These are phyloP conservation scores for Scleropages formosus DNA, from an alignment of 2,797 vertebrate genomes.

Conservation along the genomic window DNA sequence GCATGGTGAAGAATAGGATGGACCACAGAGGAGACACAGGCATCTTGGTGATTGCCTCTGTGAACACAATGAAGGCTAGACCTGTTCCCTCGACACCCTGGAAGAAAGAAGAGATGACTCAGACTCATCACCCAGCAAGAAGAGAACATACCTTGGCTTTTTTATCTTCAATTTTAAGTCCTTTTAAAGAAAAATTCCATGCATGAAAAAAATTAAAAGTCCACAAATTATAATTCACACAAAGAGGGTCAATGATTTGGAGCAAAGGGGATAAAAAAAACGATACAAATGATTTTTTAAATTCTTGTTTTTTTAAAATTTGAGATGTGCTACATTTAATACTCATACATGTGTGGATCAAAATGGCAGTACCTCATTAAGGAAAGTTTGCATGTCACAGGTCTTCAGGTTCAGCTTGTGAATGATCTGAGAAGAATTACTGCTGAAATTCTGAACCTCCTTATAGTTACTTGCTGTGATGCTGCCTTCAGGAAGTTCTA, in stretches of 20 bases:
- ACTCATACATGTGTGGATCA: neutral
- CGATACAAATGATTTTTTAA: neutral
- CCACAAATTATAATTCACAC: neutral
- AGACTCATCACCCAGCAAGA: neutral
- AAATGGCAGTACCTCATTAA: slow-evolving; percentile 62
- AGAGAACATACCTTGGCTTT: neutral
- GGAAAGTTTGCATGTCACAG: slow-evolving; percentile 63
- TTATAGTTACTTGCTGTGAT: slow-evolving; percentile 73
- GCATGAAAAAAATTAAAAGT: neutral
- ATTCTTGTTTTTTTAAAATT: neutral
- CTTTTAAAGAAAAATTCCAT: no score
- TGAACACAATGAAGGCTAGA: slow-evolving; percentile 78
- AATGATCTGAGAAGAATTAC: slow-evolving; percentile 32
- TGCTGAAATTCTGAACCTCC: slow-evolving; percentile 48
- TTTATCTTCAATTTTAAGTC: neutral
- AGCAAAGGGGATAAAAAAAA: neutral
- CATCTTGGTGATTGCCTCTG: slow-evolving; percentile 80
- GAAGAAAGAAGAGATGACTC: neutral
- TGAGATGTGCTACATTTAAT: neutral
- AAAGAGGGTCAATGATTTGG: neutral
- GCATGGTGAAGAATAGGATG: slow-evolving; percentile 76
- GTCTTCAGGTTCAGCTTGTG: slow-evolving; percentile 58
- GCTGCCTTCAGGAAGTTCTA: slow-evolving; percentile 76
- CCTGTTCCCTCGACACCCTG: slow-evolving; percentile 78
- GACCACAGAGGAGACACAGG: slow-evolving; percentile 73